These are phyloP conservation scores for Zeuzera pyrina DNA, from an alignment of 2,888 invertebrate species.

Conservation along the genomic window DNA sequence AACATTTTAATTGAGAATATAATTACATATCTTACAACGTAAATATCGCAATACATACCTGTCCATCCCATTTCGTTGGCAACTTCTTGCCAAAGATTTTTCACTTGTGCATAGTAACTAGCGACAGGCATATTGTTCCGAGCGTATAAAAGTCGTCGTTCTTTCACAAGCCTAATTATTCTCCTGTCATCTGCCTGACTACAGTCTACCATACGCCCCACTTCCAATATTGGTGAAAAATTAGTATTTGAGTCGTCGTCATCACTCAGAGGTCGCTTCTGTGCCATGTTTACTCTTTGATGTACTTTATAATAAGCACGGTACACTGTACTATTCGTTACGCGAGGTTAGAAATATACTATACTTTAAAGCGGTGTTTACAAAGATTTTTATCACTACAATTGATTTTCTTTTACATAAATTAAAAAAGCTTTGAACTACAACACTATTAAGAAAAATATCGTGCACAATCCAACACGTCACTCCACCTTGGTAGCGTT, in stretches of 20 bases:
- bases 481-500: constrained; percentile 32
- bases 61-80: constrained; percentile 56
- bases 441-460: too few species aligned
- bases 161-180: constrained; percentile 54
- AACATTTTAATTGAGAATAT: too few species aligned
- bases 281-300: constrained; percentile 8
- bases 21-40: too few species aligned
- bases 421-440: too few species aligned
- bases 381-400: too few species aligned
- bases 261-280: constrained; percentile 1
- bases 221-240: constrained; percentile 19
- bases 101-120: constrained; percentile 56
- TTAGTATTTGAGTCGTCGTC: constrained; percentile 1
- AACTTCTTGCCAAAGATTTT: constrained; percentile 53
- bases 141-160: constrained; percentile 53
- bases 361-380: too few species aligned
- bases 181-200: constrained; percentile 59
- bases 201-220: constrained; percentile 52
- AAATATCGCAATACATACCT: constrained; percentile 35
- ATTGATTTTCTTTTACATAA: too few species aligned
- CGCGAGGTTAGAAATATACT: too few species aligned
- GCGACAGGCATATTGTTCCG: constrained; percentile 63
- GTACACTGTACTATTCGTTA: too few species aligned
- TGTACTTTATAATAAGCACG: too few species aligned
- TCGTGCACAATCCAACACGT: too few species aligned